Percentiles rank a stretch among this genome's conserved stretches.
Evolutionary conservation across 2,113 vertebrate genomes (phyloP).

Genomic region (Empidonax alnorum): DNA sequence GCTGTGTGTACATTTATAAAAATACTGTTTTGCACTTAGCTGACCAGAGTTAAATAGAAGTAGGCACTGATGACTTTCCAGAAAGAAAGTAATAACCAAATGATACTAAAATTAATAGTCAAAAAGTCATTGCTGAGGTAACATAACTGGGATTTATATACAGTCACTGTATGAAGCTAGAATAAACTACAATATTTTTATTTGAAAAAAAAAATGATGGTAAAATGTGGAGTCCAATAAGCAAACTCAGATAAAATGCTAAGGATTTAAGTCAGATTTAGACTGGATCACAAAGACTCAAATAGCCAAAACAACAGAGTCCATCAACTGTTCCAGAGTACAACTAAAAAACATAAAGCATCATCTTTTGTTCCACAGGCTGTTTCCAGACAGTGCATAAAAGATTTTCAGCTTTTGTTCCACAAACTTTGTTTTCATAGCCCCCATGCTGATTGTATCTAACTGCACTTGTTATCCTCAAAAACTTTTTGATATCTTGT

Average conservation of each 20-base stretch:
- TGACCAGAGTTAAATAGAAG: background rate
- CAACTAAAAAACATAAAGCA: background rate
- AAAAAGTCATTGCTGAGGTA: background rate
- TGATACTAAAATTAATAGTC: accelerated
- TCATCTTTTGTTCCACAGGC: background rate
- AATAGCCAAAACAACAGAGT: background rate
- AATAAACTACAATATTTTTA: background rate
- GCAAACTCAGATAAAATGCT: background rate
- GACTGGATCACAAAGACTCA: background rate
- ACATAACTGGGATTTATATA: background rate
- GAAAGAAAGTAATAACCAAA: background rate
- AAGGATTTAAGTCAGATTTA: background rate
- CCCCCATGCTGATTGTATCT: background rate
- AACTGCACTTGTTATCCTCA: background rate
- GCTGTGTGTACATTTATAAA: background rate
- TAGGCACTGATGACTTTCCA: background rate
- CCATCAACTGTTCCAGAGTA: background rate
- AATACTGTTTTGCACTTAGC: background rate
- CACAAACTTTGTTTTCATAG: background rate
- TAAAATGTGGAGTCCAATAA: background rate
- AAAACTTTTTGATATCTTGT: background rate
- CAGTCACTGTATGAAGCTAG: background rate
- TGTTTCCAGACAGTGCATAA: background rate
- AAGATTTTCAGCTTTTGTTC: background rate
- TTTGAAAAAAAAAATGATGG: background rate